Evolutionary conservation across 2,113 vertebrate genomes (phyloP).

Genomic region (Urocitellus parryii): DNA sequence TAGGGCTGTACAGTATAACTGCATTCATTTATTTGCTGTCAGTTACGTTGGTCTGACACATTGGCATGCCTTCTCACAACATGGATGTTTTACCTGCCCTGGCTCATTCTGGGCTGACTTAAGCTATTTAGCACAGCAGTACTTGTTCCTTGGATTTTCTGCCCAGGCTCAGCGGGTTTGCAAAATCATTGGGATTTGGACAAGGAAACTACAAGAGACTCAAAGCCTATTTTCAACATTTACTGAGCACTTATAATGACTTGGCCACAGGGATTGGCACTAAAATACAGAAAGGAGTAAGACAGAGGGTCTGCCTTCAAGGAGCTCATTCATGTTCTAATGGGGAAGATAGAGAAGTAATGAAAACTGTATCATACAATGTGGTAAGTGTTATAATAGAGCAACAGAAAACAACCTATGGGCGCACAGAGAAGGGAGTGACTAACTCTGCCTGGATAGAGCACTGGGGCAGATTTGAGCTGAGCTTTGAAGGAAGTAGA

Average conservation of each 20-base stretch:
- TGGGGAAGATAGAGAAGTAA: constrained; percentile 48
- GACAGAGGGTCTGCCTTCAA: constrained; percentile 57
- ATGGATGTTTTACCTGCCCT: constrained; percentile 63
- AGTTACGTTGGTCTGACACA: constrained; percentile 53
- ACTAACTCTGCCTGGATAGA: constrained; percentile 21
- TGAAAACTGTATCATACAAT: neutral
- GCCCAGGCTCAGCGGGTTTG: constrained; percentile 50
- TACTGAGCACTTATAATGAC: constrained; percentile 66
- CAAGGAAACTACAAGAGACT: constrained; percentile 58
- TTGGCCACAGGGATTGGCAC: constrained; percentile 46
- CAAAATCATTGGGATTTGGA: constrained; percentile 65
- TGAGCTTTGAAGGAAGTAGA: constrained; percentile 3
- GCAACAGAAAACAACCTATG: constrained; percentile 3
- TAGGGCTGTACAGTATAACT: neutral
- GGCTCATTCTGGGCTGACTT: constrained; percentile 58
- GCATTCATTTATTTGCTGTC: constrained; percentile 53
- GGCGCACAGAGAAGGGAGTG: neutral
- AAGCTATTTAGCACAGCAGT: constrained; percentile 66
- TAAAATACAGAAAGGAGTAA: constrained; percentile 63
- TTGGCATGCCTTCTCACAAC: constrained; percentile 45
- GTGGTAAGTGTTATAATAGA: neutral
- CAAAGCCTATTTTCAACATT: constrained; percentile 69
- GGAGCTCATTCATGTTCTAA: constrained; percentile 45
- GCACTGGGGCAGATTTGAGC: neutral
- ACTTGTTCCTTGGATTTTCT: constrained; percentile 64